Conservation (phyloP, 2,888 invertebrate species). For the Chymomyza procnemis region DNA sequence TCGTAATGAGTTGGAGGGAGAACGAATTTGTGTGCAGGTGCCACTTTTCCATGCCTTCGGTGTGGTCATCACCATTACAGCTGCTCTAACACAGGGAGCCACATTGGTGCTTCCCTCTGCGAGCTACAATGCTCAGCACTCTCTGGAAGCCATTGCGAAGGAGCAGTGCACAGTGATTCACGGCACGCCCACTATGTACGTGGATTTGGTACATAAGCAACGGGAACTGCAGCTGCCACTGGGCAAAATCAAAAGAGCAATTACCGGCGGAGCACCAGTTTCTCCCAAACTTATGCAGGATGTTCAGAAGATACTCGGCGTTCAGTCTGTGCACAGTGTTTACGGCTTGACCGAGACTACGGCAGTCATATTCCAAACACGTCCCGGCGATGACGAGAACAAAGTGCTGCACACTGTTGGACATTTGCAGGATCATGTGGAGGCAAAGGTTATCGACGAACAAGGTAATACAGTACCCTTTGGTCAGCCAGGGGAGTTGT, state of each 20-base stretch:
- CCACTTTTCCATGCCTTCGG: conserved; percentile 92
- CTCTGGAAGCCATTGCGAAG: conserved; percentile 82
- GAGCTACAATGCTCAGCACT: conserved; percentile 82
- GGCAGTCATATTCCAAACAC: conserved; percentile 80
- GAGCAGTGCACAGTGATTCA: conserved; percentile 86
- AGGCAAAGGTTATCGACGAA: conserved; percentile 82
- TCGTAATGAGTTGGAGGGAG: conserved; percentile 77
- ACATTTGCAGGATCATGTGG: conserved; percentile 80
- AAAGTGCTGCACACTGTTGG: conserved; percentile 80
- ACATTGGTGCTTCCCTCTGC: conserved; percentile 82
- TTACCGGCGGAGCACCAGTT: conserved; percentile 87
- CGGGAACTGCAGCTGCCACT: conserved; percentile 79
- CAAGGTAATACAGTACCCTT: conserved; percentile 83
- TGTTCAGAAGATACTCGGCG: conserved; percentile 79
- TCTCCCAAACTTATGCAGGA: conserved; percentile 82
- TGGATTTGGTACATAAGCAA: conserved; percentile 83
- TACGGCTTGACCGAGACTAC: conserved; percentile 83
- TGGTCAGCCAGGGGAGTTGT: conserved; percentile 86
- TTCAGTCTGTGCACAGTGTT: conserved; percentile 80
- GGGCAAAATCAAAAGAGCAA: conserved; percentile 80
- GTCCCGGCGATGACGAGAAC: conserved; percentile 78
- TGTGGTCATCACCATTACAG: conserved; percentile 82
- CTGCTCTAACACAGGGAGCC: conserved; percentile 81
- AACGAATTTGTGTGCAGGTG: conserved; percentile 82
- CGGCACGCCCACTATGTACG: conserved; percentile 93